Evolutionary conservation across 2,888 invertebrate genomes (phyloP).

Genomic region (Xestoiulus laeticollis): DNA sequence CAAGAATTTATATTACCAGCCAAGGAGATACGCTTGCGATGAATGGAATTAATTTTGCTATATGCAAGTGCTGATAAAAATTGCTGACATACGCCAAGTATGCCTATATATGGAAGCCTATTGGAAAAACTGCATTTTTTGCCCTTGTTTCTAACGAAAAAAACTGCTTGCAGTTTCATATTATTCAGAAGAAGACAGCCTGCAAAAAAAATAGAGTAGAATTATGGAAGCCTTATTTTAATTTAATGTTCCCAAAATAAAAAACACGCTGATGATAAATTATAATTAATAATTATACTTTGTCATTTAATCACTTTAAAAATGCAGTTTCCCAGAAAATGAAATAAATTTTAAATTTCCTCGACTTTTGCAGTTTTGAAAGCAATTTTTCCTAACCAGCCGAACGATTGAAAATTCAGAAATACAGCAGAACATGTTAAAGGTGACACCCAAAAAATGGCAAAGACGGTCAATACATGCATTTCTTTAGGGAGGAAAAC

Average conservation of each 20-base stretch:
- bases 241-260: not conserved
- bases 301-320: too few species aligned
- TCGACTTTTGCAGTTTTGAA: too few species aligned
- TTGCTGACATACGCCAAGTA: not conserved
- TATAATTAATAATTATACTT: too few species aligned
- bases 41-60: slow-evolving; percentile 6
- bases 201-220: not conserved
- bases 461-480: too few species aligned
- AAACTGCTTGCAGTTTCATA: not conserved
- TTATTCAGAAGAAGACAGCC: not conserved
- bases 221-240: not conserved
- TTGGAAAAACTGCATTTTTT: not conserved
- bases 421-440: too few species aligned
- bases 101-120: not conserved
- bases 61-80: not conserved
- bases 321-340: too few species aligned
- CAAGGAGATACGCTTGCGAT: not conserved
- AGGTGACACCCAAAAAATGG: too few species aligned
- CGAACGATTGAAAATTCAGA: too few species aligned
- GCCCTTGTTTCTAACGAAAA: not conserved
- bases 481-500: too few species aligned
- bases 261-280: too few species aligned
- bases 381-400: too few species aligned
- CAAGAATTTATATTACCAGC: slow-evolving; percentile 2
- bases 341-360: too few species aligned